Base-by-base conservation (phyloP, 2,113 vertebrate genomes). In the Hymenochirus boettgeri region DNA sequence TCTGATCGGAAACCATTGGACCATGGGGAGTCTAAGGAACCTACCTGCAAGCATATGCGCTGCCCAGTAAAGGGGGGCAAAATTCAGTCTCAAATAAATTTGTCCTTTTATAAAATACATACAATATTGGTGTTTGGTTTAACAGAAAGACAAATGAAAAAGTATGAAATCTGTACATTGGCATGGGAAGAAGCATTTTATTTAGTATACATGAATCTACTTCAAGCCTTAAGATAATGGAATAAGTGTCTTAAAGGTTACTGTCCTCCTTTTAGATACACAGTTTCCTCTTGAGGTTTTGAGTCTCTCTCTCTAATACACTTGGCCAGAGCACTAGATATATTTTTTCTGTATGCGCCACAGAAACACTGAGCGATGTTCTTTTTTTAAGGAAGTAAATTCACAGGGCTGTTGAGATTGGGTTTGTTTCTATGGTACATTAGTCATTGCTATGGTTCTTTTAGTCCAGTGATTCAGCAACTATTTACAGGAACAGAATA, bases 371-470 rank as follows among this genome's bases (percentile, higher is more conserved):
- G 23, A 27, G 51, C 51, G 51, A 27, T 25, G 27, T 53, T 53
- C 23, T 17, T 13, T 26, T 53, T 53, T 53, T n/a, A 26, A 13
- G 25, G 15, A n/a, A 11, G 2, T 17, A 25, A 27, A n/a, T 29
- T 22, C 5, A n/a, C 15, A 15, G 2, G 15, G n/a, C 51, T 53
- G 24, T 25, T 53, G 17, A 53, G 24, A n/a, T 15, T 12, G 15
- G 15, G 9, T 13, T 35, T 9, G 51, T n/a, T 11, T 5, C 5
- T 13, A 25, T 13, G 48, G 13, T 51, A 10, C 24, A 23, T 51
- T 51, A 51, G 48, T 51, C 48, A 51, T 25, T n/a, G 51, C 51
- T 53, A n/a, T 22, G 9, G 79, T n/a, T 82, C 82, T 82, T 75
- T 54, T 71, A 35, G 3, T 35, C 33, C 33, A 35, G 33, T 35